Conservation (phyloP, 2,113 vertebrate species). For the Lutjanus erythropterus region DNA sequence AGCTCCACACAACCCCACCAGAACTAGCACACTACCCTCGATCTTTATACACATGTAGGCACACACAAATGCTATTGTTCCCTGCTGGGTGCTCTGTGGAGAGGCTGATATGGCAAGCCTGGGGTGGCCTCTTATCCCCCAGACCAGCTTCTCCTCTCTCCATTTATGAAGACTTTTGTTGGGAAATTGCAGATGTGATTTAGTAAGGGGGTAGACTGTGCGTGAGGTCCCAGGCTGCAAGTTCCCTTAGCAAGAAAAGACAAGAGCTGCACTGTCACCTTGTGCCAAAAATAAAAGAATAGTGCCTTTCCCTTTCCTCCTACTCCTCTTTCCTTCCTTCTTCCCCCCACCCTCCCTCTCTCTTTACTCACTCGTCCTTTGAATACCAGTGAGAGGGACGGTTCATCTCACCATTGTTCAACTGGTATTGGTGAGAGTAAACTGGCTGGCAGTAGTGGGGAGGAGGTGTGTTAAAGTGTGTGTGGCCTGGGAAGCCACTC, state of each 20-base stretch:
- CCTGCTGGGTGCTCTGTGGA: slow-evolving; percentile 38
- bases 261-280: slow-evolving; percentile 50
- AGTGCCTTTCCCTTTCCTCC: slow-evolving; percentile 37
- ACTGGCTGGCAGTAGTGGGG: slow-evolving; percentile 59
- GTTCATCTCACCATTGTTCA: slow-evolving; percentile 69
- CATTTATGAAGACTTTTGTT: slow-evolving; percentile 34
- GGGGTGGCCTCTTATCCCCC: slow-evolving; percentile 2
- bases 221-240: slow-evolving; percentile 49
- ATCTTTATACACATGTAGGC: neutral
- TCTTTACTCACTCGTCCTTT: slow-evolving; percentile 44
- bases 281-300: slow-evolving; percentile 71
- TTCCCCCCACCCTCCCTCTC: slow-evolving; percentile 30
- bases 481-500: slow-evolving; percentile 77
- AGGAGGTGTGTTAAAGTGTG: slow-evolving; percentile 61
- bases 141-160: slow-evolving; percentile 24
- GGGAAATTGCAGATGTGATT: slow-evolving; percentile 15
- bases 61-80: slow-evolving; percentile 32
- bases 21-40: slow-evolving; percentile 17
- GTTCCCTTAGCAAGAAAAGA: slow-evolving; percentile 52
- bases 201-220: slow-evolving; percentile 20
- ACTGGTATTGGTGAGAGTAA: slow-evolving; percentile 63
- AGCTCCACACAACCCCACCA: neutral
- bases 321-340: slow-evolving; percentile 45
- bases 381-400: slow-evolving; percentile 35
- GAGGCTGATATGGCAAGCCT: slow-evolving; percentile 31